A percentile compares a stretch with the other conserved stretches of the same genome.
phyloP scores from a whole-genome alignment of 2,797 vertebrate genomes.

The Pseudomugil tenellus region DNA sequence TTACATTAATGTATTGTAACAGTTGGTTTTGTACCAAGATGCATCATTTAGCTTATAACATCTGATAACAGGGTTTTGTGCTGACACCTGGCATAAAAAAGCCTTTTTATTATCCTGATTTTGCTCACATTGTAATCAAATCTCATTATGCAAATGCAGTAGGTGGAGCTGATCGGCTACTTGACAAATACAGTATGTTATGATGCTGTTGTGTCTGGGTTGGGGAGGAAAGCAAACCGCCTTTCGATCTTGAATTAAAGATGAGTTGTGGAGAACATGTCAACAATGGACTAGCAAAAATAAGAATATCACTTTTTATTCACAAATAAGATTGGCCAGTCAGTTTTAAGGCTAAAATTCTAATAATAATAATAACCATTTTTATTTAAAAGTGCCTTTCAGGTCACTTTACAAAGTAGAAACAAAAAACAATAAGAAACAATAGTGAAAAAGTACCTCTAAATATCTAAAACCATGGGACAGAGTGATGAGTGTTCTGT shows the following conservation, averaged over 20 bases:
- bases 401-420: no score
- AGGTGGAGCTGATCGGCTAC: slow-evolving; percentile 5
- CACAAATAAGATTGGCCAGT: neutral
- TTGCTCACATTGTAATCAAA: slow-evolving; percentile 12
- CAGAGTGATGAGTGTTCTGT: no score
- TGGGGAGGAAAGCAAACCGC: neutral
- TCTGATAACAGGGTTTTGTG: slow-evolving; percentile 14
- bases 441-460: no score
- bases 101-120: slow-evolving; percentile 12
- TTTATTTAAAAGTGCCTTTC: no score
- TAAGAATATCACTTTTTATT: no score
- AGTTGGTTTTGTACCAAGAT: slow-evolving; percentile 2
- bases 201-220: neutral
- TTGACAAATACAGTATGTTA: slow-evolving; percentile 10
- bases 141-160: slow-evolving; percentile 34
- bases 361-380: no score
- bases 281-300: no score
- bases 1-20: slow-evolving; percentile 5
- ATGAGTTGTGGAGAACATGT: neutral
- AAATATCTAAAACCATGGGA: no score
- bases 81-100: slow-evolving; percentile 23
- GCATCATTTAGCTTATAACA: slow-evolving; percentile 21
- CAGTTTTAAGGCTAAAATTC: no score
- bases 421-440: no score
- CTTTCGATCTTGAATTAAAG: neutral